Conservation (phyloP, 2,888 invertebrate species). For the Macaria notata region DNA sequence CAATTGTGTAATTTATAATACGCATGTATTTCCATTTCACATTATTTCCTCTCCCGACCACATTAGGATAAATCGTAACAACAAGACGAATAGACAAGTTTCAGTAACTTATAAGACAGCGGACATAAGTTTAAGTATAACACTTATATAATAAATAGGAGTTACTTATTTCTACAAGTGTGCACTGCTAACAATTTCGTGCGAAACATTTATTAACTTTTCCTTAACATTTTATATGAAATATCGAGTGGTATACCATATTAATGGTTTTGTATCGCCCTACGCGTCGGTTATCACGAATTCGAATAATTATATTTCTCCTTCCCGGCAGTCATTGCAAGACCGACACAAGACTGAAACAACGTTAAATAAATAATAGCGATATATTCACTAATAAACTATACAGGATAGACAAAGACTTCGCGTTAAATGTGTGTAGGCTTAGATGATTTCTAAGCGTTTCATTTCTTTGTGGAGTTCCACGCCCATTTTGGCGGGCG, state of each 20-base stretch:
- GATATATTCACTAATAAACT: constrained; percentile 65
- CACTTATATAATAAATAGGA: constrained; percentile 43
- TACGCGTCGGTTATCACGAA: not conserved
- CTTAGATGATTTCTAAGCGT: constrained; percentile 85
- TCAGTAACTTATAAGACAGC: constrained; percentile 42
- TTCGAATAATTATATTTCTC: constrained; percentile 33
- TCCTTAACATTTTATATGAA: constrained; percentile 25
- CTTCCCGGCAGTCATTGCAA: constrained; percentile 28
- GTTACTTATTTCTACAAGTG: constrained; percentile 44
- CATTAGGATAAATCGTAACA: constrained; percentile 38
- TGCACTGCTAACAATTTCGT: constrained; percentile 54
- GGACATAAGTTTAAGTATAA: constrained; percentile 43
- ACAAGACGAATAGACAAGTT: constrained; percentile 43
- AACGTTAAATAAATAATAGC: constrained; percentile 68
- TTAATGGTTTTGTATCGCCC: constrained; percentile 2
- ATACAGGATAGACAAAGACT: constrained; percentile 54
- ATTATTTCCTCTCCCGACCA: constrained; percentile 44
- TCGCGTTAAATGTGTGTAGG: constrained; percentile 41
- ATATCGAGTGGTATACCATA: constrained; percentile 23
- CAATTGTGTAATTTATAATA: constrained; percentile 31
- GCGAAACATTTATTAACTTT: constrained; percentile 19
- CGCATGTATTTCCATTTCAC: constrained; percentile 53
- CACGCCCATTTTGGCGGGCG: constrained; percentile 97
- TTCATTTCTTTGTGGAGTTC: constrained; percentile 95
- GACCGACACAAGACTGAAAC: constrained; percentile 41